phyloP scores from a whole-genome alignment of 1,140 invertebrate genomes.

The Colletes latitarsis region DNA sequence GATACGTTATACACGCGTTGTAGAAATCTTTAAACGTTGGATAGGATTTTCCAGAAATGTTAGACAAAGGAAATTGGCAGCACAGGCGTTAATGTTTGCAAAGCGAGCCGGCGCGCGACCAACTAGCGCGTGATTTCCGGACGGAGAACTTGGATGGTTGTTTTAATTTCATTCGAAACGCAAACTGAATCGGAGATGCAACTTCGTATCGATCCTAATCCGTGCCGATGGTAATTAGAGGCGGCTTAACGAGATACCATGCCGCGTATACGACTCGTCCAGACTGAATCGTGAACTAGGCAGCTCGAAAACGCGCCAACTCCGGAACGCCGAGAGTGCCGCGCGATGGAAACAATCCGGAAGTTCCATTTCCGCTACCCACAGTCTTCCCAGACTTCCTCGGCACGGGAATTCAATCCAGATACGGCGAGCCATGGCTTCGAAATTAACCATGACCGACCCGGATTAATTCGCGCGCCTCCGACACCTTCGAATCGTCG shows the following conservation, averaged over 20 bases:
- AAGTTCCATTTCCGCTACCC: conserved; percentile 53
- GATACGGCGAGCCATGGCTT: conserved; percentile 23
- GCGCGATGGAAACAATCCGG: conserved; percentile 40
- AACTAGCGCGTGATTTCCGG: too few species aligned
- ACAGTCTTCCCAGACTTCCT: conserved; percentile 37
- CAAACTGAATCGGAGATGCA: too few species aligned
- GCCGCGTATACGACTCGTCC: too few species aligned
- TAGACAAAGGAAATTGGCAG: too few species aligned
- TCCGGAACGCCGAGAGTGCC: neutral
- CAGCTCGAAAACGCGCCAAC: conserved; percentile 14
- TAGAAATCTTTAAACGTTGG: too few species aligned
- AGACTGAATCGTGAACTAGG: neutral
- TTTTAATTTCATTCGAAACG: too few species aligned
- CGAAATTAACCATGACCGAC: conserved; percentile 27
- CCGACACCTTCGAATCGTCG: neutral
- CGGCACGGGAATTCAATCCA: conserved; percentile 26
- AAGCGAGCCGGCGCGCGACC: too few species aligned
- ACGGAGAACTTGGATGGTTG: too few species aligned
- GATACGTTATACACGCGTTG: too few species aligned
- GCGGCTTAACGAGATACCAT: conserved; percentile 1
- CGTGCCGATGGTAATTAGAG: neutral
- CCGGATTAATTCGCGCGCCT: conserved; percentile 4
- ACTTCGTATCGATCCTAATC: neutral
- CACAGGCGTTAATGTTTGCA: too few species aligned
- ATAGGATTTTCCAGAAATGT: too few species aligned